Conservation (phyloP, 2,797 vertebrate species). For the Parauchenoglanis punctatus region DNA sequence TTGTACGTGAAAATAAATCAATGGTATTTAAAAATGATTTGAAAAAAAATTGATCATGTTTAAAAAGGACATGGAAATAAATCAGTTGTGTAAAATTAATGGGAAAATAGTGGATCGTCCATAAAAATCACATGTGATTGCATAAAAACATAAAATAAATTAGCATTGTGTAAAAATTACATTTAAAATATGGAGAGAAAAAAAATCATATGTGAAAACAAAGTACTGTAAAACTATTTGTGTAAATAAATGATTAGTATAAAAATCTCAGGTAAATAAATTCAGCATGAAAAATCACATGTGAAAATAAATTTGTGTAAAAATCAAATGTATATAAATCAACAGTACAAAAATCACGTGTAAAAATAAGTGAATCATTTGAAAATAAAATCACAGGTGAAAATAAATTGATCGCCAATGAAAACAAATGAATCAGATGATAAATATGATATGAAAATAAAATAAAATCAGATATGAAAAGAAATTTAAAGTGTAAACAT, state of each 20-base stretch:
- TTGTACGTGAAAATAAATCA: no score
- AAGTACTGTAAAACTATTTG: neutral
- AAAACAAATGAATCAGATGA: neutral
- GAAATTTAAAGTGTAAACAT: neutral
- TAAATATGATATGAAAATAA: no score
- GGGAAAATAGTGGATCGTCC: neutral
- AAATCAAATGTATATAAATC: neutral
- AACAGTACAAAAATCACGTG: neutral
- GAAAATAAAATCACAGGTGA: neutral
- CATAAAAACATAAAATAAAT: neutral
- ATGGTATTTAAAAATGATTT: no score
- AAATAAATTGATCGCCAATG: no score
- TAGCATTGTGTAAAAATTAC: neutral
- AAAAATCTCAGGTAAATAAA: neutral
- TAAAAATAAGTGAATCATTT: neutral
- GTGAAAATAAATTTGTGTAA: neutral
- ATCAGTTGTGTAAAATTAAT: no score
- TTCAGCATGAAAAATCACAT: neutral
- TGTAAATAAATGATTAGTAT: neutral
- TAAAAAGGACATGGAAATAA: neutral
- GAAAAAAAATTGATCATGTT: neutral
- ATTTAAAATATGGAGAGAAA: neutral
- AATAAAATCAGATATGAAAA: neutral
- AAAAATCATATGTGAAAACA: neutral
- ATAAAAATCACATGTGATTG: neutral